Evolutionary conservation across 2,888 invertebrate species (phyloP), one percentile per base, ranked within the genome.

Genomic region (Philonicus albiceps): DNA sequence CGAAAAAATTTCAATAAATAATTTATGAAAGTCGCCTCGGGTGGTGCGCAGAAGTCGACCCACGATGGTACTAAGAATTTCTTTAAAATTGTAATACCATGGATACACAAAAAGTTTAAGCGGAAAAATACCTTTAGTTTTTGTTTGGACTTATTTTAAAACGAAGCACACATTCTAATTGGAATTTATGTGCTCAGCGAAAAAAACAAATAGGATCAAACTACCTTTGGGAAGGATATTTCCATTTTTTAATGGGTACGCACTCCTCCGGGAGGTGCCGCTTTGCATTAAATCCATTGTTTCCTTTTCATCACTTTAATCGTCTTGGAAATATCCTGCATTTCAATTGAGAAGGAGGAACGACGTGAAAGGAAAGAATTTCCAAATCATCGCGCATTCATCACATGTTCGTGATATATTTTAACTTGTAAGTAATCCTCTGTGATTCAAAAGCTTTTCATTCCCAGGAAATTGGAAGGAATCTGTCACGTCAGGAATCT

Each of bases 401-500:
- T 64, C 64, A 64, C 64, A 64, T 22, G 64, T 64, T 11, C 11
- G 64, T 64, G 64, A 64, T 64, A 64, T 64, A 64, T 22, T 64
- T 64, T 64, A 64, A 64, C 64, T 64, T 64, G 22, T 64, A 64
- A 64, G 64, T 64, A 64, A 64, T 64, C 64, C 22, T 64, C 27
- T 11, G 22, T 22, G 64, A 19, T 64, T 64, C 64, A 64, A 64
- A 64, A 64, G 64, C 64, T 64, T 64, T 40, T 76, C 37, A 22
- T 76, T 22, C 8, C 34, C 37, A 40, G 76, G 76, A 76, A 76
- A 76, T 76, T 40, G 37, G 76, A 76, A n/a, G 37, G 19, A 76
- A 76, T 76, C 76, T 34, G 40, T 76, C 76, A 34, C 76, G 40
- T 76, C 40, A 40, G 40, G 40, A 76, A 76, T 76, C n/a, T n/a